phyloP scores from a whole-genome alignment of 1,140 invertebrate genomes.

The Zeugodacus cucurbitae region DNA sequence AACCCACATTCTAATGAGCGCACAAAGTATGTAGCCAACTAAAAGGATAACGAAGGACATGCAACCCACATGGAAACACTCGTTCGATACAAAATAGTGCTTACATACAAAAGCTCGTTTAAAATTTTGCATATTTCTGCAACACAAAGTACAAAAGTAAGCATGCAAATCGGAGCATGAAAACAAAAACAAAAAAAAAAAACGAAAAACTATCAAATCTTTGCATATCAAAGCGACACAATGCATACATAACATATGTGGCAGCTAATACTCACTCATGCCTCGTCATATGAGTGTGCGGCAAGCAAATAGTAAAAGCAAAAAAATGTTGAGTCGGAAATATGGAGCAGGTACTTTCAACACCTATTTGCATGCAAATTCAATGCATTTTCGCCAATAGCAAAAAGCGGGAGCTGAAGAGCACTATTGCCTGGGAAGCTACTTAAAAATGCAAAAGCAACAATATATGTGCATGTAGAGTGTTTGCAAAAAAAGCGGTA shows the following conservation, averaged over 20 bases:
- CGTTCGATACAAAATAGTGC: background rate
- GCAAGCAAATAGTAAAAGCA: background rate
- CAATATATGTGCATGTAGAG: background rate
- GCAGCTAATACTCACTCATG: background rate
- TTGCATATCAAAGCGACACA: background rate
- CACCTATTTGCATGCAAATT: conserved; percentile 27
- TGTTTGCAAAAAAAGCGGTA: background rate
- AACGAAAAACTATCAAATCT: background rate
- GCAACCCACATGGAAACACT: background rate
- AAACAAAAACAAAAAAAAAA: background rate
- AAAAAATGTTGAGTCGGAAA: background rate
- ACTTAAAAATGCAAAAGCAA: background rate
- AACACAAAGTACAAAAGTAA: background rate
- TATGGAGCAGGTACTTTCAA: conserved; percentile 17
- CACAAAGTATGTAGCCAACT: background rate
- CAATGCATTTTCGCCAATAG: conserved; percentile 25
- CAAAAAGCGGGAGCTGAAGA: background rate
- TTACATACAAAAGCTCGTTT: background rate
- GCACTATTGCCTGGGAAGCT: background rate
- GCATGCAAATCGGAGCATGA: background rate
- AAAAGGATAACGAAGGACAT: background rate
- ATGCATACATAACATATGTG: background rate
- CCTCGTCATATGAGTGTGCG: background rate
- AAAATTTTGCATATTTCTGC: background rate
- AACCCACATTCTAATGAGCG: background rate